Evolutionary conservation across 2,888 invertebrate genomes (phyloP), one percentile per base, ranked within the genome.

Genomic region (Yponomeuta malinellus): DNA sequence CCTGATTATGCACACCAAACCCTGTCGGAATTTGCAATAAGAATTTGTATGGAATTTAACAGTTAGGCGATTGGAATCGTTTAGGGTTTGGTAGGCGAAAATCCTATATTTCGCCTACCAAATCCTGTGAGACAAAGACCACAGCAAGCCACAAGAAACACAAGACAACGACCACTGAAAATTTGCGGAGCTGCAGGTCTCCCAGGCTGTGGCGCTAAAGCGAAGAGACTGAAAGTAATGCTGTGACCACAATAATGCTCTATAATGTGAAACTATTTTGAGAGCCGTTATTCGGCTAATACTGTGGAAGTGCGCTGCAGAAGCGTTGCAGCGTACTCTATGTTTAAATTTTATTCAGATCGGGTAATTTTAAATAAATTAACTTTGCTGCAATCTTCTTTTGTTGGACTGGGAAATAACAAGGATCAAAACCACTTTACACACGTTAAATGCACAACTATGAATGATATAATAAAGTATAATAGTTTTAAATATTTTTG

Each of bases 241-340:
- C 73, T 74, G 78, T 78, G 78, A 78, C 82, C 83, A 80, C 84
- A 85, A 84, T 85, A 83, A 84, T 84, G 81, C 75, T 77, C 77
- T 80, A 84, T 85, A 82, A 84, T 76, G 78, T 77, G 77, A 23
- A 78, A 80, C 79, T 78, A 78, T 84, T 85, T 83, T 81, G 81
- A 82, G 79, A 81, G 80, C 80, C 78, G 77, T 81, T 79, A 79
- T 79, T 80, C 76, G 74, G 78, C 79, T 83, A 81, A 83, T 81
- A 52, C 68, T 1, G 48, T 48, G 68, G 48, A 68, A 68, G 48
- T 48, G 68, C 52, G 52, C 33, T 10, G 67, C 15, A 37, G 43
- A 43, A 5, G 43, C 43, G 43, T 43, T 43, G 43, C 43, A 43
- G 43, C 6, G 43, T 15, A 8, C 52, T 12, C 52, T 59, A 15